Percentiles rank a stretch among this genome's conserved stretches.
phyloP scores from a whole-genome alignment of 2,888 invertebrate species.

The Psococerastis gibbosa region DNA sequence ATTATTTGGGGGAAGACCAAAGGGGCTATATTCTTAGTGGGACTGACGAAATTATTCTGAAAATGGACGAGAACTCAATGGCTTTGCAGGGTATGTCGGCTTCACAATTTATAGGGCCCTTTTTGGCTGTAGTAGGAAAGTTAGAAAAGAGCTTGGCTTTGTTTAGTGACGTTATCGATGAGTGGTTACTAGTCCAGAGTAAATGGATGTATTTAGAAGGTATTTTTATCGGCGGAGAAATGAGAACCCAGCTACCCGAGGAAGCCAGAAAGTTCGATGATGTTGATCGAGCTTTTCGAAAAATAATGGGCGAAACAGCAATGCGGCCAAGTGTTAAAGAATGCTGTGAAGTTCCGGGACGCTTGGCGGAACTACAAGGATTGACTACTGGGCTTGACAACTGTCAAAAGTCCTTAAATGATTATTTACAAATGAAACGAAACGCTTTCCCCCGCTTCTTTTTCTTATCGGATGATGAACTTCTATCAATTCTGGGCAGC shows the following conservation, averaged over 20 bases:
- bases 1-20: slow-evolving; percentile 51
- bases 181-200: slow-evolving; percentile 69
- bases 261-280: slow-evolving; percentile 82
- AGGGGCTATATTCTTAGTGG: slow-evolving; percentile 64
- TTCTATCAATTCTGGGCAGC: slow-evolving; percentile 74
- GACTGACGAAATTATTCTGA: slow-evolving; percentile 62
- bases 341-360: slow-evolving; percentile 53
- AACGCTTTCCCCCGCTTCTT: slow-evolving; percentile 79
- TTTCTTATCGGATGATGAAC: slow-evolving; percentile 85
- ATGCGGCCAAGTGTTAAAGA: slow-evolving; percentile 61
- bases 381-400: slow-evolving; percentile 59
- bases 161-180: slow-evolving; percentile 71
- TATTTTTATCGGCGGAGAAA: slow-evolving; percentile 80
- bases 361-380: slow-evolving; percentile 53
- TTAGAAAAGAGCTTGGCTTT: slow-evolving; percentile 68
- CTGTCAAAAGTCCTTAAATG: slow-evolving; percentile 81
- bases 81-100: slow-evolving; percentile 80
- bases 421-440: slow-evolving; percentile 74
- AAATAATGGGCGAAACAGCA: slow-evolving; percentile 70
- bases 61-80: slow-evolving; percentile 77
- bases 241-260: slow-evolving; percentile 66
- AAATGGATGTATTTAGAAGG: slow-evolving; percentile 88
- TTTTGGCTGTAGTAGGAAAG: slow-evolving; percentile 58
- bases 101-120: slow-evolving; percentile 80
- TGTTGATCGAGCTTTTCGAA: slow-evolving; percentile 61